These are phyloP conservation scores for Thunnus albacares DNA, from an alignment of 2,797 vertebrate species.

Conservation along the genomic window DNA sequence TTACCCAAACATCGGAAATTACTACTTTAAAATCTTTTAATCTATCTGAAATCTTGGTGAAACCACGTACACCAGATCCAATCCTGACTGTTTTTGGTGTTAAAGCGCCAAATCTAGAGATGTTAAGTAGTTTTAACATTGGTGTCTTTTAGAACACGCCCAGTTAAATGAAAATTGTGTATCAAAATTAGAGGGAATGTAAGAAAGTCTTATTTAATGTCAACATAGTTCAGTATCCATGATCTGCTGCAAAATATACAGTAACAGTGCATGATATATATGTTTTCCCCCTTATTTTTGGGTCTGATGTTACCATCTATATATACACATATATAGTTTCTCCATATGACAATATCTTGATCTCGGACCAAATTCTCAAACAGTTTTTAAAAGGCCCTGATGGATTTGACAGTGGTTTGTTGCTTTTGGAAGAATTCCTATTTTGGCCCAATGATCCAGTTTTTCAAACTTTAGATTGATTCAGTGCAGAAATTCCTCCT, in stretches of 20 bases:
- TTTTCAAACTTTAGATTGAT: too few species aligned
- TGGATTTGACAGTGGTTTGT: neutral
- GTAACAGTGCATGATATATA: neutral
- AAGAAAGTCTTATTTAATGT: neutral
- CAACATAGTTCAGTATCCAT: neutral
- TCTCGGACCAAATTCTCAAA: neutral
- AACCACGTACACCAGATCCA: too few species aligned
- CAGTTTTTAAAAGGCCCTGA: neutral
- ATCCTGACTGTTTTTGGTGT: too few species aligned
- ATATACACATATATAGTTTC: neutral
- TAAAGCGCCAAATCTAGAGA: too few species aligned
- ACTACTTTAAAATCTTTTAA: too few species aligned
- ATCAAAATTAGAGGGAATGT: neutral
- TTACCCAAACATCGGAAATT: too few species aligned
- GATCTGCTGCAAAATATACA: too few species aligned
- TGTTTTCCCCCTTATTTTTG: neutral
- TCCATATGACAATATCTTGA: neutral
- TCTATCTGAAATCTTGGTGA: too few species aligned
- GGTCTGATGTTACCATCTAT: neutral
- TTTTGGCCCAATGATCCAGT: neutral
- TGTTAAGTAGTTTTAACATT: too few species aligned
- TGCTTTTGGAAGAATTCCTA: neutral
- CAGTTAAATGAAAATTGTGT: too few species aligned
- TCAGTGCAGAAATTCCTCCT: neutral
- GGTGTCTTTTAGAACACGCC: too few species aligned